Evolutionary conservation across 2,113 vertebrate species (phyloP).

Genomic region (Stegostoma tigrinum): DNA sequence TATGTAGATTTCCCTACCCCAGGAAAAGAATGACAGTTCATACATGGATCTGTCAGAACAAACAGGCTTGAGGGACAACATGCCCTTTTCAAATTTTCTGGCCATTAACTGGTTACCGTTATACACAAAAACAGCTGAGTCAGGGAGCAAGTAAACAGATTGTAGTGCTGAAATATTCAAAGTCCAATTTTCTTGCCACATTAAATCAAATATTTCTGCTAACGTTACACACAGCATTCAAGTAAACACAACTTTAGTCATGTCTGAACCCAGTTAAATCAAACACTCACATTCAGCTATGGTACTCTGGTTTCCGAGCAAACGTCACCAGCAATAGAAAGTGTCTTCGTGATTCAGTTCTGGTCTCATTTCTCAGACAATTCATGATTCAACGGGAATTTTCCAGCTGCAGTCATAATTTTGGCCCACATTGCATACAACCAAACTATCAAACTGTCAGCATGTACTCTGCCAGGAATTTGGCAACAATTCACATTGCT

Average conservation of each 20-base stretch:
- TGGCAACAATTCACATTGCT: neutral
- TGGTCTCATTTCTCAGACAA: neutral
- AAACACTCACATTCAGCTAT: neutral
- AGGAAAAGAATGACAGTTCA: neutral
- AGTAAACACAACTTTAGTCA: neutral
- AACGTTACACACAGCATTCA: neutral
- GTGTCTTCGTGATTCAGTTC: neutral
- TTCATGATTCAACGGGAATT: constrained; percentile 12
- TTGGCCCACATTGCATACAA: neutral
- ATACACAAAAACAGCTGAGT: neutral
- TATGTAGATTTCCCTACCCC: neutral
- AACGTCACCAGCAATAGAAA: neutral
- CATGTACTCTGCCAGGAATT: neutral
- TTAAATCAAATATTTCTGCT: constrained; percentile 3
- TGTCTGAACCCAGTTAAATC: neutral
- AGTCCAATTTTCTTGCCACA: constrained; percentile 24
- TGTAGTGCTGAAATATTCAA: constrained; percentile 9
- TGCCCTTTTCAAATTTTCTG: neutral
- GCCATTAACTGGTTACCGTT: neutral
- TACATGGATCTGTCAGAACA: neutral
- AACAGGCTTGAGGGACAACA: neutral
- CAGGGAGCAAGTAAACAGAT: neutral
- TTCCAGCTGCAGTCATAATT: neutral
- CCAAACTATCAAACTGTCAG: no score
- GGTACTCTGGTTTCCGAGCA: neutral